Conservation (phyloP, 2,888 invertebrate species). For the Acanthosepion esculentum region DNA sequence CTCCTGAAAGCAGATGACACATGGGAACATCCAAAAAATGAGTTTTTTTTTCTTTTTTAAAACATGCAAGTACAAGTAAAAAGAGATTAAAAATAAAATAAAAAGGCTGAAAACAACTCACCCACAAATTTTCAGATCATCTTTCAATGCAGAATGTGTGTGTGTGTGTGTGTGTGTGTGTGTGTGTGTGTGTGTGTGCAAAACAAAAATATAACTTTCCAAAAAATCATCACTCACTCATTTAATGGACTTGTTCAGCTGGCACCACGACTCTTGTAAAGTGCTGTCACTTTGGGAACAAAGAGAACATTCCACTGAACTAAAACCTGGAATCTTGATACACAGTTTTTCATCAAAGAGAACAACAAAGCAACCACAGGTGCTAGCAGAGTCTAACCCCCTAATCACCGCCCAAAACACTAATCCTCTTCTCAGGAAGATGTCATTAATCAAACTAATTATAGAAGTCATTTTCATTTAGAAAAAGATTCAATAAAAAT, state of each 20-base stretch:
- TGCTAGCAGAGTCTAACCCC: too few species aligned
- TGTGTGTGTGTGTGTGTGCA: neutral
- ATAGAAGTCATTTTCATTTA: too few species aligned
- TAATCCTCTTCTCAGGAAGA: too few species aligned
- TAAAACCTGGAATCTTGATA: neutral
- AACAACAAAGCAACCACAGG: neutral
- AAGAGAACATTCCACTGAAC: neutral
- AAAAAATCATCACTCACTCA: neutral
- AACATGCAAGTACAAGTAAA: neutral
- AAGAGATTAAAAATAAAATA: neutral
- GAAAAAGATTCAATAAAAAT: too few species aligned
- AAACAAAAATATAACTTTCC: neutral
- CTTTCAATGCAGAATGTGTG: neutral
- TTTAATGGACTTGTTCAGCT: neutral
- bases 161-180: too few species aligned
- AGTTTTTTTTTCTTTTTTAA: neutral
- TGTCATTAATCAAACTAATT: too few species aligned
- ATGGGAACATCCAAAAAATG: neutral
- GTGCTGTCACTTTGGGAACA: neutral
- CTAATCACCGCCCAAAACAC: too few species aligned
- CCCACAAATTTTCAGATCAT: neutral
- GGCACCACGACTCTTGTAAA: neutral
- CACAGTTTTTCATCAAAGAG: neutral
- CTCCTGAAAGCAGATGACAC: slow-evolving; percentile 56
- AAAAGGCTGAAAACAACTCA: neutral